Conservation (phyloP, 2,888 invertebrate species). For the Lepetodrilus schrolli region DNA sequence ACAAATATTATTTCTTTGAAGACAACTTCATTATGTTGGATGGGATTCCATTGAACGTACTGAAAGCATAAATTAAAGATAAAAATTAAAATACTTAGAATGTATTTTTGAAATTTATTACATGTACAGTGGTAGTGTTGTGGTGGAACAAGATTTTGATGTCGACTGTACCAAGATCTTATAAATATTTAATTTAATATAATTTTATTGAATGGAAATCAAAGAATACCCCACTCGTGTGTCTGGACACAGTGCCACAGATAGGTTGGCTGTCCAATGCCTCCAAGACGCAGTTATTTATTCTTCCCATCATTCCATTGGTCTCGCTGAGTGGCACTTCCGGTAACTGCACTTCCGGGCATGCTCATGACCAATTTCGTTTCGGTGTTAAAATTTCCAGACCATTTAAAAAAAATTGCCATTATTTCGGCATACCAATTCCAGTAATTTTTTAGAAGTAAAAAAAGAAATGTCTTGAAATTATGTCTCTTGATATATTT, state of each 20-base stretch:
- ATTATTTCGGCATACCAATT: too few species aligned
- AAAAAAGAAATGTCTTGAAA: too few species aligned
- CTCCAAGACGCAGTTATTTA: constrained; percentile 30
- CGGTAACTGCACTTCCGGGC: too few species aligned
- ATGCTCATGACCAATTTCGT: constrained; percentile 8
- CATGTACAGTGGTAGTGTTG: too few species aligned
- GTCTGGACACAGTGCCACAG: neutral
- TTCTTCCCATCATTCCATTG: constrained; percentile 40
- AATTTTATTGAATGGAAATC: constrained; percentile 14
- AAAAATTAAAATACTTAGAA: neutral
- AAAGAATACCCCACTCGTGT: neutral
- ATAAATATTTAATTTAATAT: neutral
- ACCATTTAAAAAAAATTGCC: too few species aligned
- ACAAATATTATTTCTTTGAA: too few species aligned
- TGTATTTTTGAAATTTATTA: neutral
- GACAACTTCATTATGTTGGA: neutral
- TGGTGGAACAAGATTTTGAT: neutral
- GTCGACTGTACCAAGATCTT: too few species aligned
- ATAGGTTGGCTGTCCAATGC: neutral
- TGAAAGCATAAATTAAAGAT: neutral
- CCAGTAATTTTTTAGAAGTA: too few species aligned
- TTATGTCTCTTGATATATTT: too few species aligned
- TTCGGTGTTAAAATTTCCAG: neutral
- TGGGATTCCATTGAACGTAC: neutral
- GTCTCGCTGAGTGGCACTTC: neutral